A percentile compares a stretch with the other conserved stretches of the same genome.
Evolutionary conservation across 2,888 invertebrate species (phyloP).

Genomic region (Ferrisia virgata): DNA sequence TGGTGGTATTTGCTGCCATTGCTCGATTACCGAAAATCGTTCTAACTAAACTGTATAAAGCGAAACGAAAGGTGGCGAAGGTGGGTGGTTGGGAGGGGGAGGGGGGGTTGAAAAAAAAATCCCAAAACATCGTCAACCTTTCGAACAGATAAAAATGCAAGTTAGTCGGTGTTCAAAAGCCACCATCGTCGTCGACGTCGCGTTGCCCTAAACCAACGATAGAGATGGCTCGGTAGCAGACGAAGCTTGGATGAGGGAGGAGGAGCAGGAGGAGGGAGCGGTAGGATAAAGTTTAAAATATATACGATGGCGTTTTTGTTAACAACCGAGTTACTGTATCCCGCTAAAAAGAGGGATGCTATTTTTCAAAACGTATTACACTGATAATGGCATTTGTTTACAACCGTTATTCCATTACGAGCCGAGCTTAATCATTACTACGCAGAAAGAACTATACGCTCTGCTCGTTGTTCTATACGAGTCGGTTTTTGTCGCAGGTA

Average conservation of each 20-base stretch:
- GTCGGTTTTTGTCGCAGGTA: neutral
- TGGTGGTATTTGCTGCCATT: neutral
- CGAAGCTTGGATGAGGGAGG: too few relatives aligned
- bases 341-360: conserved; percentile 9
- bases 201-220: too few relatives aligned
- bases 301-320: conserved; percentile 33
- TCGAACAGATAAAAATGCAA: neutral
- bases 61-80: too few relatives aligned
- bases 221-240: too few relatives aligned
- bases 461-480: neutral
- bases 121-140: neutral
- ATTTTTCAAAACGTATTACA: conserved; percentile 37
- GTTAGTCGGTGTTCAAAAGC: neutral
- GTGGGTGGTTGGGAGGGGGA: too few relatives aligned
- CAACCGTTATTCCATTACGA: conserved; percentile 21
- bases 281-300: conserved; percentile 33
- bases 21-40: neutral
- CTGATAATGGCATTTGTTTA: conserved; percentile 40
- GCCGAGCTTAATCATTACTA: conserved; percentile 18
- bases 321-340: conserved; percentile 20
- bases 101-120: neutral
- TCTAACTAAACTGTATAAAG: too few relatives aligned
- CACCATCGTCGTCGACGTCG: too few relatives aligned
- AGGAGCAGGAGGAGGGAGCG: neutral
- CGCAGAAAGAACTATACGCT: neutral